Percentiles rank a stretch among this genome's conserved stretches.
Conservation (phyloP, 2,888 invertebrate species). For the Emmelina monodactyla region DNA sequence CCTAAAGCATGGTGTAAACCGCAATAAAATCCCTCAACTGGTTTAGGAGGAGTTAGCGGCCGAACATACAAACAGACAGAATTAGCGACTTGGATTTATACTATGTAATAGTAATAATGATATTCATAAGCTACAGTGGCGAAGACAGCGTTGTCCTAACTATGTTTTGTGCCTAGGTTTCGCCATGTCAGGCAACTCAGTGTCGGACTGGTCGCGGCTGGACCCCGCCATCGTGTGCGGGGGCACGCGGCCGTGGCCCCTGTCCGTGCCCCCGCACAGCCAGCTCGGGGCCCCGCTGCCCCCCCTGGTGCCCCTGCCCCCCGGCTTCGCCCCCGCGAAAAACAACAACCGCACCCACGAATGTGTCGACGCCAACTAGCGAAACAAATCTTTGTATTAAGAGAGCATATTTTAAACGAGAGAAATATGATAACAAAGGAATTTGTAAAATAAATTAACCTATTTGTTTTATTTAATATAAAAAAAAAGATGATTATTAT, state of each 20-base stretch:
- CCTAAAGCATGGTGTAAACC: too few species aligned
- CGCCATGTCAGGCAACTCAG: too few species aligned
- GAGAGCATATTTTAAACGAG: constrained; percentile 64
- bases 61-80: too few species aligned
- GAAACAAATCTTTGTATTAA: constrained; percentile 59
- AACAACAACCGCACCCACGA: constrained; percentile 45
- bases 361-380: constrained; percentile 63
- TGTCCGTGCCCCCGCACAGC: constrained; percentile 20
- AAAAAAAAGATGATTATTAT: constrained; percentile 27
- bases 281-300: constrained; percentile 20
- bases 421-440: constrained; percentile 66
- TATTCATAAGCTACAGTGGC: too few species aligned
- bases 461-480: constrained; percentile 61
- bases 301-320: constrained; percentile 41
- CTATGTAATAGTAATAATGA: too few species aligned
- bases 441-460: constrained; percentile 66
- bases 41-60: too few species aligned
- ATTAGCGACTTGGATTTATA: too few species aligned
- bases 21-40: too few species aligned
- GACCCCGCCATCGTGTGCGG: constrained; percentile 92
- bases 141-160: too few species aligned
- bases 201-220: constrained; percentile 92
- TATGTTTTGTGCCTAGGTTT: too few species aligned
- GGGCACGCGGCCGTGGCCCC: constrained; percentile 42
- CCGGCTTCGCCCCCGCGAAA: constrained; percentile 55